Percentiles rank a stretch among this genome's conserved stretches.
These are phyloP conservation scores for Gadus chalcogrammus DNA, from an alignment of 2,113 vertebrate genomes.

Conservation along the genomic window DNA sequence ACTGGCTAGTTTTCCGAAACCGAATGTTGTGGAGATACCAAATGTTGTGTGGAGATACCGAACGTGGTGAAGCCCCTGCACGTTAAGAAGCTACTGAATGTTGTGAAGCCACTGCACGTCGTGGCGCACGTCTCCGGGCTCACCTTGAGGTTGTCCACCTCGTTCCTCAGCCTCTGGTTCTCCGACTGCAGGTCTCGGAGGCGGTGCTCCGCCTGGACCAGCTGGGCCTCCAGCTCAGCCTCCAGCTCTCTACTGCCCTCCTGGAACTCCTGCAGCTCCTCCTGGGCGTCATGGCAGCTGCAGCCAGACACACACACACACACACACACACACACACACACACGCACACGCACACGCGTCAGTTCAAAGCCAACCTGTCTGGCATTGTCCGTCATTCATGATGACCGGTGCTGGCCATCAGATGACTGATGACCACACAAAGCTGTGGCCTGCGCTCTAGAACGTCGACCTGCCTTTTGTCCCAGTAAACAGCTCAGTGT, in stretches of 20 bases:
- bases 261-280: conserved; percentile 97
- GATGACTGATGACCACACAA: conserved; percentile 4
- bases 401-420: conserved; percentile 15
- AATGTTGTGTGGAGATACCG: too few species aligned
- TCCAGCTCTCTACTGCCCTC: conserved; percentile 96
- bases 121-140: too few species aligned
- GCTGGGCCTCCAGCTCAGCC: conserved; percentile 93
- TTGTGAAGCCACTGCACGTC: too few species aligned
- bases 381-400: conserved; percentile 22
- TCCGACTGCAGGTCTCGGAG: conserved; percentile 91
- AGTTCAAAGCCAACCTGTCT: background rate
- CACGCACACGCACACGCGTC: conserved; percentile 3
- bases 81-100: too few species aligned
- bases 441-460: conserved; percentile 18
- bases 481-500: conserved; percentile 23
- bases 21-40: too few species aligned
- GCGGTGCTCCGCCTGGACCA: conserved; percentile 90
- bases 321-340: conserved; percentile 5
- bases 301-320: conserved; percentile 12
- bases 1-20: too few species aligned
- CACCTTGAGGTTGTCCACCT: conserved; percentile 90
- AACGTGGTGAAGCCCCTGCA: too few species aligned
- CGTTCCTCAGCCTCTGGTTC: conserved; percentile 92
- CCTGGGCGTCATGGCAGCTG: conserved; percentile 93
- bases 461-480: conserved; percentile 47